Conservation (phyloP, 2,888 invertebrate species). For the Saturnia pavonia region DNA sequence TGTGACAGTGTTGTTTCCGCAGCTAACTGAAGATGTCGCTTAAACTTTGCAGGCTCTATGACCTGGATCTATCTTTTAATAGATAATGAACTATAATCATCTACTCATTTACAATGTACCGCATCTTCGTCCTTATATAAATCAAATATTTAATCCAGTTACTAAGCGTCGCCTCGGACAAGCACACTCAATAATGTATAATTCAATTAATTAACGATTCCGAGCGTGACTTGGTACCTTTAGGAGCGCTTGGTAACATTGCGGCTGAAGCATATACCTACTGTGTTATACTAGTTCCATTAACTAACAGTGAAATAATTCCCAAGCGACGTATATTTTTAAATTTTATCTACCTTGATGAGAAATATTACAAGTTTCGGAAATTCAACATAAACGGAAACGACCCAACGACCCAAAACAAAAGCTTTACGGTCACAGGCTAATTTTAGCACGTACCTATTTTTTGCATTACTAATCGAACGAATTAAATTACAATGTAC, state of each 20-base stretch:
- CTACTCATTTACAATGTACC: not conserved
- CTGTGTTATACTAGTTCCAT: not conserved
- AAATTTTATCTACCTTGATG: not conserved
- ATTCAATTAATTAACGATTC: not conserved
- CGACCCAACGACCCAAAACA: too few relatives aligned
- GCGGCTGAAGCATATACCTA: not conserved
- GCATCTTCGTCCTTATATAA: not conserved
- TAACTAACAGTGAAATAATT: not conserved
- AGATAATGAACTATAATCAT: too few relatives aligned
- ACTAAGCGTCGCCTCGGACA: not conserved
- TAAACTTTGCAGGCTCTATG: too few relatives aligned
- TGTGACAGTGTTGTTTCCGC: too few relatives aligned
- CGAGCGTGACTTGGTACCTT: not conserved
- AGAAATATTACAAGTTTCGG: not conserved
- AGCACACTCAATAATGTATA: not conserved
- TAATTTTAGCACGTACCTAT: too few relatives aligned
- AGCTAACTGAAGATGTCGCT: too few relatives aligned
- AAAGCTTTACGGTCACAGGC: too few relatives aligned
- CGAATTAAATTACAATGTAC: too few relatives aligned
- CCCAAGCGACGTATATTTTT: too few relatives aligned
- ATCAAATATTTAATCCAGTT: not conserved
- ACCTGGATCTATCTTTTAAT: too few relatives aligned
- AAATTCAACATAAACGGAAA: too few relatives aligned
- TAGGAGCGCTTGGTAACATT: not conserved
- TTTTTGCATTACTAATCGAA: too few relatives aligned